Evolutionary conservation across 2,113 vertebrate genomes (phyloP).

Genomic region (Gavialis gangeticus): DNA sequence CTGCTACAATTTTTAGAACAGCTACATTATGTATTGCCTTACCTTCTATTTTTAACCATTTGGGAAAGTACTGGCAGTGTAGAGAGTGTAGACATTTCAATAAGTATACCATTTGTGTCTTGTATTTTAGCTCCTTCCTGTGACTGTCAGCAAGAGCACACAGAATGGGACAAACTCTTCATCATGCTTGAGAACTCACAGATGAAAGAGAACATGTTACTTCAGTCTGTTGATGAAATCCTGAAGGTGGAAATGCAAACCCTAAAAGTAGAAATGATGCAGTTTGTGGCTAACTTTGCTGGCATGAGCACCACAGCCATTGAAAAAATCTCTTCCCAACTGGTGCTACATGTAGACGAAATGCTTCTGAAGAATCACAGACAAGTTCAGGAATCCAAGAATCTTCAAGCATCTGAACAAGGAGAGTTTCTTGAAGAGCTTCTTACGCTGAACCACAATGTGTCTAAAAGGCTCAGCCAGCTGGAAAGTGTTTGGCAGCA

Average conservation of each 20-base stretch:
- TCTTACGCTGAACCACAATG: conserved; percentile 72
- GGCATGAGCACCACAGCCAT: conserved; percentile 65
- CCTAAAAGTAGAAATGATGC: conserved; percentile 84
- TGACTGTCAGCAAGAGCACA: conserved; percentile 86
- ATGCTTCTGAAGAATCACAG: conserved; percentile 69
- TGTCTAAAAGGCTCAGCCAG: conserved; percentile 76
- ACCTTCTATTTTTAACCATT: neutral
- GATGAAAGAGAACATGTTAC: conserved; percentile 95
- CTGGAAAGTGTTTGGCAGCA: conserved; percentile 80
- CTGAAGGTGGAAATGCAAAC: conserved; percentile 86
- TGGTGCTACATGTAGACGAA: conserved; percentile 72
- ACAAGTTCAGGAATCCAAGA: conserved; percentile 22
- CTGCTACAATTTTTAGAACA: neutral
- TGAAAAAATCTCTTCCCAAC: conserved; percentile 71
- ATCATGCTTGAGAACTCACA: conserved; percentile 97
- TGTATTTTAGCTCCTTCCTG: conserved; percentile 70
- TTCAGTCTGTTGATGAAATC: conserved; percentile 87
- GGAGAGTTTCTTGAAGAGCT: conserved; percentile 79
- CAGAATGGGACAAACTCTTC: conserved; percentile 96
- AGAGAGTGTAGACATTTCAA: neutral
- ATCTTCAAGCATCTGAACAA: conserved; percentile 46
- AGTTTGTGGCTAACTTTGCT: conserved; percentile 76
- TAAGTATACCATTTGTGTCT: neutral
- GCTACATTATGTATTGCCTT: rapidly evolving
- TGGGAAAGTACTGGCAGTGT: neutral